A percentile compares a stretch with the other conserved stretches of the same genome.
Conservation (phyloP, 2,888 invertebrate species). For the Standfussiana lucernea region DNA sequence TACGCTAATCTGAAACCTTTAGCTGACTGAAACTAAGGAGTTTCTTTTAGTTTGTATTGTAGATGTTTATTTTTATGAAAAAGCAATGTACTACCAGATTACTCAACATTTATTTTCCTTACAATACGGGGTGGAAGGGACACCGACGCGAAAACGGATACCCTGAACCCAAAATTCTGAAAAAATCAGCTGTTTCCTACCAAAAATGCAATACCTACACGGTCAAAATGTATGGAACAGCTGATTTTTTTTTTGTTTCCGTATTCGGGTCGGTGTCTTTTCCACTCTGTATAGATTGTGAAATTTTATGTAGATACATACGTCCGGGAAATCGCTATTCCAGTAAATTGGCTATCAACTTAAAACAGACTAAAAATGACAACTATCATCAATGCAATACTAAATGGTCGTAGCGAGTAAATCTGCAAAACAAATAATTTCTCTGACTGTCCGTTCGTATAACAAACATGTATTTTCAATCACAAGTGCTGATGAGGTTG, state of each 20-base stretch:
- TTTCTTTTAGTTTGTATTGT: background rate
- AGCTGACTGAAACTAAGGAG: background rate
- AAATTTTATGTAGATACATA: too few species aligned
- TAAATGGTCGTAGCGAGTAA: background rate
- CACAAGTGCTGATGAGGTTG: background rate
- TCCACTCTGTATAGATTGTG: too few species aligned
- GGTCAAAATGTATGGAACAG: too few species aligned
- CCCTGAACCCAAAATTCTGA: too few species aligned
- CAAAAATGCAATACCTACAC: too few species aligned
- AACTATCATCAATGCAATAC: background rate
- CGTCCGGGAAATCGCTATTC: background rate
- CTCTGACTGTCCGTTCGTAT: background rate
- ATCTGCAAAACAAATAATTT: background rate
- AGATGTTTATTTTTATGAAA: background rate
- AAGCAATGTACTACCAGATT: background rate
- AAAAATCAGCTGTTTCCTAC: too few species aligned
- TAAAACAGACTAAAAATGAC: background rate
- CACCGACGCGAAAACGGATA: too few species aligned
- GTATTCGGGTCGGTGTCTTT: too few species aligned
- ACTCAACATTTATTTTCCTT: background rate
- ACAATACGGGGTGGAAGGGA: too few species aligned
- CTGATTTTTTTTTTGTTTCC: too few species aligned
- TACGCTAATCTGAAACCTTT: too few species aligned
- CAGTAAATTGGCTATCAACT: background rate
- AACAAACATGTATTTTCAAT: slow-evolving; percentile 4